phyloP scores from a whole-genome alignment of 1,140 invertebrate genomes.

The Zeugodacus cucurbitae region DNA sequence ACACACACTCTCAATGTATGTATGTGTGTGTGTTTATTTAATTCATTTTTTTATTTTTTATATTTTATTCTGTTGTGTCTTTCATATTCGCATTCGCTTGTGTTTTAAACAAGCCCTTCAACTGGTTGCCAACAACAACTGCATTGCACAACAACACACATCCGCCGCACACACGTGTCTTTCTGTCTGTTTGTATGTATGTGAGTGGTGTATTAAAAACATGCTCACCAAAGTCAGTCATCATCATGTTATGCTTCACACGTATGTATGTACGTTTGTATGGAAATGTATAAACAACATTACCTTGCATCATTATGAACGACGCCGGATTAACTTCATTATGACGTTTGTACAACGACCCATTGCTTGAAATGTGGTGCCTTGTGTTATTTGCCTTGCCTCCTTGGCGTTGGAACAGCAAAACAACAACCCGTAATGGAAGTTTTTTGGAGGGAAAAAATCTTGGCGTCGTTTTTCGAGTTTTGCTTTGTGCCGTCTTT shows the following conservation, averaged over 20 bases:
- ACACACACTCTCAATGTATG: background rate
- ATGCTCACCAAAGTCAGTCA: conserved; percentile 26
- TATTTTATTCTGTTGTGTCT: background rate
- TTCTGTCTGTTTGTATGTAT: background rate
- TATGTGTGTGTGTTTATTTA: background rate
- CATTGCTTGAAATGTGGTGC: background rate
- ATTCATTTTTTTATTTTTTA: conserved; percentile 1
- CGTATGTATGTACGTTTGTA: background rate
- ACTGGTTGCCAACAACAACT: conserved; percentile 17
- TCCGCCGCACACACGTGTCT: no score
- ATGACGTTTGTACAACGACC: conserved; percentile 33
- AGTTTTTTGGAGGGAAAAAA: conserved; percentile 37
- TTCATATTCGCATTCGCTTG: background rate
- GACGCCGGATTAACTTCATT: conserved; percentile 26
- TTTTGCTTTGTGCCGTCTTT: conserved; percentile 27
- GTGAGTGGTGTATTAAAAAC: background rate
- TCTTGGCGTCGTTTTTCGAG: conserved; percentile 24
- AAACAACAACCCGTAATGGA: background rate
- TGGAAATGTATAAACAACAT: background rate
- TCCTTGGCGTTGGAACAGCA: background rate
- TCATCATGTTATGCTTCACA: conserved; percentile 4
- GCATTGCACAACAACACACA: background rate
- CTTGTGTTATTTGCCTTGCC: background rate
- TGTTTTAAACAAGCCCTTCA: conserved; percentile 12
- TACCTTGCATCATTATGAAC: conserved; percentile 4